Conservation (phyloP, 2,797 vertebrate genomes). For the Gymnodraco acuticeps region DNA sequence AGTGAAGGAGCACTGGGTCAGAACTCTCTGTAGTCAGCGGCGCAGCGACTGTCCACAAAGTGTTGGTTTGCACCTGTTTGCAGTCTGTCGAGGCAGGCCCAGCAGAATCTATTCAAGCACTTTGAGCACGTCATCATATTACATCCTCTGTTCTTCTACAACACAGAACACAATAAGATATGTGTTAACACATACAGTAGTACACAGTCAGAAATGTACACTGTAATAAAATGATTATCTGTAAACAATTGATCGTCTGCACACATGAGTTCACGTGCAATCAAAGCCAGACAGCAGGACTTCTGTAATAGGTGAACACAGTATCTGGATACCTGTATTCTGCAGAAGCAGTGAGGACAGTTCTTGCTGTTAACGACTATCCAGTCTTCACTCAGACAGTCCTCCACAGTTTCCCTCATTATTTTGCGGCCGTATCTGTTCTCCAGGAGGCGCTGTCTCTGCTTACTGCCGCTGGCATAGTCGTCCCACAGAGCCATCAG, state of each 20-base stretch:
- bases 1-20: background rate
- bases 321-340: slow-evolving; percentile 83
- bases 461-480: slow-evolving; percentile 82
- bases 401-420: slow-evolving; percentile 73
- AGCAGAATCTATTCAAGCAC: slow-evolving; percentile 85
- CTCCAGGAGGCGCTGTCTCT: slow-evolving; percentile 81
- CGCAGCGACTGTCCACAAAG: background rate
- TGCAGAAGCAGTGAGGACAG: slow-evolving; percentile 87
- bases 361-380: slow-evolving; percentile 83
- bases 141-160: slow-evolving; percentile 89
- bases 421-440: slow-evolving; percentile 82
- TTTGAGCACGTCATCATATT: slow-evolving; percentile 86
- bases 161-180: slow-evolving; percentile 31
- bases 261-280: background rate
- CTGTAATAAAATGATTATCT: background rate
- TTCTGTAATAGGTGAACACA: background rate
- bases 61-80: fast-evolving
- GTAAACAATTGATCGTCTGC: background rate
- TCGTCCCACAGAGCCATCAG: slow-evolving; percentile 81
- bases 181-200: background rate
- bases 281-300: no score
- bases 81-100: slow-evolving; percentile 77
- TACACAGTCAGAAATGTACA: background rate
- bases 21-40: fast-evolving
- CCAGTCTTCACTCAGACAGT: slow-evolving; percentile 84